Evolutionary conservation across 2,113 vertebrate species (phyloP), one percentile per base, ranked within the genome.

Genomic region (Tonatia bakeri): DNA sequence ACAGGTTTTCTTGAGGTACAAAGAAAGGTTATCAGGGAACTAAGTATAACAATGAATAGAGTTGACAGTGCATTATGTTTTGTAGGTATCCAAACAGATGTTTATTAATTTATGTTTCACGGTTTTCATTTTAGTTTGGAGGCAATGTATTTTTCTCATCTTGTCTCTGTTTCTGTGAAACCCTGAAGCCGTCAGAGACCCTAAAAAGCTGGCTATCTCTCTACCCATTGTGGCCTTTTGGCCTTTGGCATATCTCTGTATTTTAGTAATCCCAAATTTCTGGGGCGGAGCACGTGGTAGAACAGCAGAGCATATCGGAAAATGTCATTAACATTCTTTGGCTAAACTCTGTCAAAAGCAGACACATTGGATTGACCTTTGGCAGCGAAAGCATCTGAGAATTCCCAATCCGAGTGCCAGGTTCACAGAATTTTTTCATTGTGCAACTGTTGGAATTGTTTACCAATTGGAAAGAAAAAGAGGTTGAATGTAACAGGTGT

Each of bases 321-420:
- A 97, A 95, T 97, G 24, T 95, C 94, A 97, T 97, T 97, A 95
- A 90, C 95, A 97, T 40, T 96, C 92, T 90, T 97, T 96, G 0
- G 0, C 82, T 95, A 93, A 97, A 96, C 86, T 81, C 87, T 83
- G 94, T 97, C 64, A 75, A 92, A 98, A 97, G 79, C 90, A 93
- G 97, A 95, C 76, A 38, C 87, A 92, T 87, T 96, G 97, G 69
- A 36, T 54, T 97, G 96, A 96, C 83, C 97, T 97, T 94, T 96
- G 96, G 96, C 90, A 91, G 81, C 43, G 69, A 89, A 90, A 94
- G 91, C 92, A 97, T 40, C 83, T 96, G 96, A 96, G 85, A 97
- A 87, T 94, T 97, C 97, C 96, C 91, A 95, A 94, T 97, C 94
- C 96, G 83, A 92, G 92, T 96, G 89, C 94, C 0, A 1, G 84